Evolutionary conservation across 2,888 invertebrate genomes (phyloP), one percentile per base, ranked within the genome.

Genomic region (Tortrix viridana): DNA sequence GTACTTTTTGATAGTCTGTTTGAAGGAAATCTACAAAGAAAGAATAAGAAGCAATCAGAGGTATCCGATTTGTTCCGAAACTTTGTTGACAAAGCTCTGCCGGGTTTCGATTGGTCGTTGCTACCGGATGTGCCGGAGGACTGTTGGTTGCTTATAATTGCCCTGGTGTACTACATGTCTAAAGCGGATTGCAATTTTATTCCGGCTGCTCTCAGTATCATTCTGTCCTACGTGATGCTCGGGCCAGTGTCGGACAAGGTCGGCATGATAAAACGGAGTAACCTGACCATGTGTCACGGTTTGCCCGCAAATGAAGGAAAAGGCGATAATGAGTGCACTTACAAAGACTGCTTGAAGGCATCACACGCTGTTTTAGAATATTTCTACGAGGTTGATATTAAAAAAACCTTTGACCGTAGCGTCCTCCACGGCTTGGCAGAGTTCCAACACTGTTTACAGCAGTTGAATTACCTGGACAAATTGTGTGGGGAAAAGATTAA

Each of bases 391-490:
- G 50, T 20, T 23, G 52, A 65, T 43, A 19, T 69, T 6, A 64
- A 64, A n/a, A 37, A 61, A 3, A 61, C 50, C 9, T 73, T 69
- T 41, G 57, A 72, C 48, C 60, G 69, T 22, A 44, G 58, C n/a
- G 52, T 70, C 22, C 65, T 81, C 47, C 81, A 81, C 32, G 65
- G 56, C 37, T 63, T 80, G n/a, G 70, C 77, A 0, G 80, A 80
- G 58, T 80, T 80, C 20, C 73, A 75, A 57, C 80, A 81, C 67
- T 78, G 80, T 44, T 62, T 81, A 43, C 76, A 80, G 53, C 76
- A 78, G 62, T 72, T 81, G 69, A 81, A 81, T 65, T 75, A 76
- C 68, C 71, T 81, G 23, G 76, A 79, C 50, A 74, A 65, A 52
- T 43, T 81, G n/a, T 77, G 77, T 43, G 75, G 74, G 3, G 66